A percentile compares a stretch with the other conserved stretches of the same genome.
phyloP scores from a whole-genome alignment of 2,888 invertebrate genomes.

The Tenthredo distinguenda region DNA sequence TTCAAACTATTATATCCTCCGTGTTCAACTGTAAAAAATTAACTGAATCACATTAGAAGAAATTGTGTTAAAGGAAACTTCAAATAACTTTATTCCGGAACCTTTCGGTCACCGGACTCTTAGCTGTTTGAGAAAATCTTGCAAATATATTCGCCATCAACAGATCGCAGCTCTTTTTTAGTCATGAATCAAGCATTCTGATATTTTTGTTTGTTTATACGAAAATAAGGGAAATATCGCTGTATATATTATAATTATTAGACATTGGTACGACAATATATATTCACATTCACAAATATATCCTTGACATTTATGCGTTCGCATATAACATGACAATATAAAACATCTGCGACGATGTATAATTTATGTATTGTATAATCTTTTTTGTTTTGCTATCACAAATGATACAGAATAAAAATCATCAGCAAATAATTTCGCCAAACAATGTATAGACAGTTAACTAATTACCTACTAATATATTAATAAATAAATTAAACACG shows the following conservation, averaged over 20 bases:
- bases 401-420: not conserved
- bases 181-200: conserved; percentile 35
- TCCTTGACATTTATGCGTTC: conserved; percentile 31
- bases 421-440: not conserved
- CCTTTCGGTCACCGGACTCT: not conserved
- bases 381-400: not conserved
- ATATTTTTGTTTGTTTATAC: not conserved
- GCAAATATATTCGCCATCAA: not conserved
- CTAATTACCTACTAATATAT: not conserved
- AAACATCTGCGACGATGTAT: conserved; percentile 30
- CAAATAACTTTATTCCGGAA: not conserved
- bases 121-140: not conserved
- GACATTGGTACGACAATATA: conserved; percentile 5
- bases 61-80: not conserved
- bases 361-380: not conserved
- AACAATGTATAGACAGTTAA: not conserved
- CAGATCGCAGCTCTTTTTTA: not conserved
- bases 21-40: not conserved
- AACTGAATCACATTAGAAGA: not conserved
- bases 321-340: conserved; percentile 37
- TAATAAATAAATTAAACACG: not conserved
- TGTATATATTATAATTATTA: conserved; percentile 18
- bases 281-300: conserved; percentile 59
- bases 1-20: not conserved
- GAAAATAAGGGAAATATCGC: conserved; percentile 12